Evolutionary conservation across 2,888 invertebrate genomes (phyloP).

Genomic region (Drosophila leonis): DNA sequence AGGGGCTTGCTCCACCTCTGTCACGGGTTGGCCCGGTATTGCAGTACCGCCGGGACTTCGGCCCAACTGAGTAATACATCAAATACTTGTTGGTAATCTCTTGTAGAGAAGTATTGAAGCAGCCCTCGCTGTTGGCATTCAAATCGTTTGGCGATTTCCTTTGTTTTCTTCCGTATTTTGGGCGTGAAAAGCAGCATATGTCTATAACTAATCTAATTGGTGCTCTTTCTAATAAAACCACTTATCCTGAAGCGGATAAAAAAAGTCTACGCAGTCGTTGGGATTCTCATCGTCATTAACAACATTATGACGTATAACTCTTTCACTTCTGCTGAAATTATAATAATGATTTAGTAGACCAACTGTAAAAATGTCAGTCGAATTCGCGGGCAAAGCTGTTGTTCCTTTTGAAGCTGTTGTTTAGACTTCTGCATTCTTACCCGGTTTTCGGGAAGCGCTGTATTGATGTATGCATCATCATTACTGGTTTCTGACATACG

Average conservation of each 20-base stretch:
- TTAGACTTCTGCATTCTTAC: neutral
- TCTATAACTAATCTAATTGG: no score
- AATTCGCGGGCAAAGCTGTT: no score
- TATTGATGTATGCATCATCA: neutral
- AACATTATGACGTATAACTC: no score
- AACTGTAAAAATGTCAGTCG: no score
- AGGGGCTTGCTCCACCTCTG: no score
- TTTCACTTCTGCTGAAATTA: no score
- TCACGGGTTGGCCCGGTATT: no score
- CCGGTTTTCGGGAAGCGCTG: neutral
- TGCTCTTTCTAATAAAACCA: no score
- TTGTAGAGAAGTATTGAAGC: no score
- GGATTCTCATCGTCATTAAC: neutral
- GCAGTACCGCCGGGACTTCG: conserved; percentile 9
- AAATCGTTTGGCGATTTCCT: conserved; percentile 14
- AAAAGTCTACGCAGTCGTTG: neutral
- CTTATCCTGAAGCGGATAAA: no score
- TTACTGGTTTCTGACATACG: neutral
- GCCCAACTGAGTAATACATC: conserved; percentile 13
- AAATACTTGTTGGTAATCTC: no score
- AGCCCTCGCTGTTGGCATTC: neutral
- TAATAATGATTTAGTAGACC: no score
- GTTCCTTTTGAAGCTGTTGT: neutral
- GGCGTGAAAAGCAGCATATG: conserved; percentile 48
- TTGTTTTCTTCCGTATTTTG: conserved; percentile 7